Percentiles rank a stretch among this genome's conserved stretches.
Evolutionary conservation across 2,888 invertebrate genomes (phyloP).

Genomic region (Pheosia gnoma): DNA sequence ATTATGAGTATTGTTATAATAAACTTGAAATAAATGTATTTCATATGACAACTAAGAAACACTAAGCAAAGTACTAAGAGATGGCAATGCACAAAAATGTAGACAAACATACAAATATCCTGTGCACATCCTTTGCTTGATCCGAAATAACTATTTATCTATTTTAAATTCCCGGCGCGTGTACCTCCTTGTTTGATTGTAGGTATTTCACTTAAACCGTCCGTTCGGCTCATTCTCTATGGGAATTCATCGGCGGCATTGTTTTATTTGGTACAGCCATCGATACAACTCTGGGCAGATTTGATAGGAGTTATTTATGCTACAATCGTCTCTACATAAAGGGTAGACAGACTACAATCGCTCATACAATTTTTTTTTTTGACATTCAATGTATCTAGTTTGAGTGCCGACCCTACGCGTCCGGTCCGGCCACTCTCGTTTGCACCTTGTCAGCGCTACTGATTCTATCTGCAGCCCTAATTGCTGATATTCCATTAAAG

Average conservation of each 20-base stretch:
- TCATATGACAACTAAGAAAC: conserved; percentile 29
- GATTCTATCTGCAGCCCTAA: conserved; percentile 79
- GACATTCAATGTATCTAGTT: conserved; percentile 41
- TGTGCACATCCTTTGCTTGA: conserved; percentile 46
- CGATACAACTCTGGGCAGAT: conserved; percentile 37
- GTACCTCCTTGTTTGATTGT: conserved; percentile 72
- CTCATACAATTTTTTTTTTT: conserved; percentile 31
- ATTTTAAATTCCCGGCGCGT: conserved; percentile 64
- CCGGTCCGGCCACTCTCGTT: conserved; percentile 79
- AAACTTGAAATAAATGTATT: conserved; percentile 12
- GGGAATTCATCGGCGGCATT: conserved; percentile 77
- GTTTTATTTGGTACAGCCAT: conserved; percentile 71
- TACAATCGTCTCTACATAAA: conserved; percentile 44
- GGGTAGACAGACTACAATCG: conserved; percentile 45
- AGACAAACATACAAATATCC: conserved; percentile 50
- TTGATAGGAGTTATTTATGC: conserved; percentile 35
- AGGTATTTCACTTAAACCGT: conserved; percentile 76
- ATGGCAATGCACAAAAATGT: conserved; percentile 45
- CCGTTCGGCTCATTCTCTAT: conserved; percentile 79
- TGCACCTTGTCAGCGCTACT: conserved; percentile 82
- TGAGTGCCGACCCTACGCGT: conserved; percentile 57
- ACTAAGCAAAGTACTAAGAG: conserved; percentile 23
- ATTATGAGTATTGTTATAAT: background rate
- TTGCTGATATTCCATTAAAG: conserved; percentile 83
- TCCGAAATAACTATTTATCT: conserved; percentile 50